phyloP scores from a whole-genome alignment of 2,797 vertebrate genomes.

The Rhadinocentrus ornatus region DNA sequence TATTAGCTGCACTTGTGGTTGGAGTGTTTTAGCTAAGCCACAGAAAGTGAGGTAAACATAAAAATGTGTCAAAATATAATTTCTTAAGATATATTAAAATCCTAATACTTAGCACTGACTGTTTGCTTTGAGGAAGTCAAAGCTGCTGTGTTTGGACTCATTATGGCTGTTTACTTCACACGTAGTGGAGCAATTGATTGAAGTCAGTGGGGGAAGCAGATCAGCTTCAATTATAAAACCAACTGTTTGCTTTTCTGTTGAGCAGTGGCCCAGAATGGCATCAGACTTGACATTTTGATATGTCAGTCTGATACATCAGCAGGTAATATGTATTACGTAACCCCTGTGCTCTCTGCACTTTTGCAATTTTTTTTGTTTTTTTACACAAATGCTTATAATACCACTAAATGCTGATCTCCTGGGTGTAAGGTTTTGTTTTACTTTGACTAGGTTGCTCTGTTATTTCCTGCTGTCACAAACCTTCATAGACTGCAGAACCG shows the following conservation, averaged over 20 bases:
- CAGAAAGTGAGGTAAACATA: not conserved
- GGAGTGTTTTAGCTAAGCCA: not conserved
- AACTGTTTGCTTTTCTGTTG: slow-evolving; percentile 14
- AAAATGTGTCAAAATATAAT: not conserved
- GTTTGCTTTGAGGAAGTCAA: not conserved
- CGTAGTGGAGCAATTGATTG: slow-evolving; percentile 1
- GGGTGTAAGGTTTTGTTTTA: slow-evolving; percentile 5
- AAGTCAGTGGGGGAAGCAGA: not conserved
- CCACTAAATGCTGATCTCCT: slow-evolving; percentile 15
- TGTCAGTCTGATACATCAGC: slow-evolving; percentile 54
- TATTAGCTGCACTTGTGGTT: not conserved
- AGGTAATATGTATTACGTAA: slow-evolving; percentile 36
- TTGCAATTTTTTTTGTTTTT: not conserved
- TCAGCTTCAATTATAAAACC: slow-evolving; percentile 10
- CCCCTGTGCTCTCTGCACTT: slow-evolving; percentile 25
- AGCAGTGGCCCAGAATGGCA: slow-evolving; percentile 19
- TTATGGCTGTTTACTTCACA: not conserved
- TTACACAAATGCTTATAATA: slow-evolving; percentile 14
- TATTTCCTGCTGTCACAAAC: not conserved
- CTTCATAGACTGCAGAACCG: not conserved
- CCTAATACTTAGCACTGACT: not conserved
- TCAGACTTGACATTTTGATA: slow-evolving; percentile 56
- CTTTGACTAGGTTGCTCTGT: not conserved
- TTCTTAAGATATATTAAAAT: not conserved
- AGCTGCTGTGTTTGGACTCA: not conserved